phyloP scores from a whole-genome alignment of 2,888 invertebrate species.

The Stomorhina lunata region DNA sequence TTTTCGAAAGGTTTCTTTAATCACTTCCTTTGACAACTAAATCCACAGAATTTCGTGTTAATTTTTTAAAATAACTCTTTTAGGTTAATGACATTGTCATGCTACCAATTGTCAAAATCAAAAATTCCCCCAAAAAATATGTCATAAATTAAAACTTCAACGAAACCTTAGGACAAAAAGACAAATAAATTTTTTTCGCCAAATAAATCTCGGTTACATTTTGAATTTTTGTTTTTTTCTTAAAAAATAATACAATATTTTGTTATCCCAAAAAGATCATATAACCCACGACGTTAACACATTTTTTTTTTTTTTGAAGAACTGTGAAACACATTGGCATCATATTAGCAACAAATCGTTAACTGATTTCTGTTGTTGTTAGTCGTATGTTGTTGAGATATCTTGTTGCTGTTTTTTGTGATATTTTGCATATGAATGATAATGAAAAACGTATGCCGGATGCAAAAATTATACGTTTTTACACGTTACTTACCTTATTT shows the following conservation, averaged over 20 bases:
- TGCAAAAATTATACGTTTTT: constrained; percentile 63
- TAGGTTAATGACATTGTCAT: constrained; percentile 32
- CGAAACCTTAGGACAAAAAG: constrained; percentile 46
- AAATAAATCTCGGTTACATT: constrained; percentile 14
- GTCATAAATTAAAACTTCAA: not conserved
- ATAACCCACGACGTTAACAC: constrained; percentile 15
- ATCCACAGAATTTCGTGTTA: not conserved
- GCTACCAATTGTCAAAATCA: not conserved
- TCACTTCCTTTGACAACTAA: not conserved
- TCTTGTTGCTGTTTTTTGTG: not conserved
- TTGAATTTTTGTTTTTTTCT: not conserved
- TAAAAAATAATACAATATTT: not conserved
- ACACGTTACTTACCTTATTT: constrained; percentile 44
- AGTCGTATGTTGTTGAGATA: constrained; percentile 7
- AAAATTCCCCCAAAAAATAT: not conserved
- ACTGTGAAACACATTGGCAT: not conserved
- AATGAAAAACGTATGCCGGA: constrained; percentile 61
- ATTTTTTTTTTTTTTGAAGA: constrained; percentile 24
- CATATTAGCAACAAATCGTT: constrained; percentile 32
- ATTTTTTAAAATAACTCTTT: not conserved
- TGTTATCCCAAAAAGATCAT: constrained; percentile 7
- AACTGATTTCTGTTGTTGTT: not conserved
- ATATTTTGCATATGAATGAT: constrained; percentile 39
- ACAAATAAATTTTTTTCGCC: not conserved
- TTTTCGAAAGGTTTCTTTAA: not conserved